Evolutionary conservation across 2,888 invertebrate genomes (phyloP), one percentile per base, ranked within the genome.

Genomic region (Rotaria sp.): DNA sequence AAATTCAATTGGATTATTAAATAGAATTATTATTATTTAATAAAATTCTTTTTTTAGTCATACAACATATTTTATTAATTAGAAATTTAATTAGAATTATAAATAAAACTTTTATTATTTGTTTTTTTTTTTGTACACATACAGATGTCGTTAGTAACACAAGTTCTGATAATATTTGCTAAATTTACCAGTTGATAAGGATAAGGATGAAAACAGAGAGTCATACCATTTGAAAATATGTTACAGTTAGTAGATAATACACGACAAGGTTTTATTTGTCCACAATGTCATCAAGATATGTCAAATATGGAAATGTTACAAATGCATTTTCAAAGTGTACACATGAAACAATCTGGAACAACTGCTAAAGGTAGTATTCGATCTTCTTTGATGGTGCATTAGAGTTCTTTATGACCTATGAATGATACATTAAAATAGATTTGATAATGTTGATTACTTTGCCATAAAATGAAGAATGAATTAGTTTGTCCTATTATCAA

Each of bases 201-300:
- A 10, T 41, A 24, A 80, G 8, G 45, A 18, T 5, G n/a, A 1
- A 45, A 38, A 80, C 15, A 15, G 1, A 11, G 41, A 13, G 8
- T 45, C 26, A 26, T 41, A 26, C 26, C 24, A 52, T 26, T 41
- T 80, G 7, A 26, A 26, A 45, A 21, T 80, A 80, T 80, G 80
- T 26, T 80, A 24, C 26, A 26, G 13, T 21, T n/a, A 4, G 5
- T 45, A 45, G 80, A n/a, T n/a, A n/a, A 11, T n/a, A 35, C 21
- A 35, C 38, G 80, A 7, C 80, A 85, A 59, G 86, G 86, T 50
- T 86, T 86, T 48, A 41, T 86, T 15, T 86, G 86, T 85, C 86
- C 86, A 4, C 85, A 86, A 75, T 86, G 86, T 50, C 86, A 86
- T 55, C 86, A 86, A 45, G 86, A 86, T 38, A 84, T 86, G 85